phyloP scores from a whole-genome alignment of 1,140 invertebrate species.

The Habropoda laboriosa region DNA sequence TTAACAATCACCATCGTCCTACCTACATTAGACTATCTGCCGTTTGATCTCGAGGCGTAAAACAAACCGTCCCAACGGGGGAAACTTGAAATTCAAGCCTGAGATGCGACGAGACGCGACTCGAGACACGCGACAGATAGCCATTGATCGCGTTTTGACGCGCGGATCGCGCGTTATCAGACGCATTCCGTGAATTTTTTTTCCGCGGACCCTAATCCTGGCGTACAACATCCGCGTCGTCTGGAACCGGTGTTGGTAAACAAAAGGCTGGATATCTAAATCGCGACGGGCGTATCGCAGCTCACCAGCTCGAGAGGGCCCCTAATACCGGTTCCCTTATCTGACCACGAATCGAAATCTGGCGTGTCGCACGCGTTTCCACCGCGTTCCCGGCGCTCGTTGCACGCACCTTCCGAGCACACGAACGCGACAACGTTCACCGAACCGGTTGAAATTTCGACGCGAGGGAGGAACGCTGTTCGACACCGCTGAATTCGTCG shows the following conservation, averaged over 20 bases:
- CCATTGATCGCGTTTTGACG: not conserved
- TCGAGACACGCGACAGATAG: not conserved
- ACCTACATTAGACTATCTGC: not conserved
- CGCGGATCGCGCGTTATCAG: too few relatives aligned
- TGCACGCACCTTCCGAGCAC: constrained; percentile 33
- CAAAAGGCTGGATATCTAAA: constrained; percentile 64
- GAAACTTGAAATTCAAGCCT: too few relatives aligned
- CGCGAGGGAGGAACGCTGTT: constrained; percentile 20
- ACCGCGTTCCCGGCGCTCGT: constrained; percentile 39
- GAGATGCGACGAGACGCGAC: not conserved
- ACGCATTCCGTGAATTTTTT: constrained; percentile 15
- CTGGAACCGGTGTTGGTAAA: constrained; percentile 49
- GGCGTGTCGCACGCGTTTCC: constrained; percentile 74
- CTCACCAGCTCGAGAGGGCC: constrained; percentile 30
- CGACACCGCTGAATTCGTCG: too few relatives aligned
- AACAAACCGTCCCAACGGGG: too few relatives aligned
- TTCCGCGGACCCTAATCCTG: constrained; percentile 4
- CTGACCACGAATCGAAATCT: constrained; percentile 73
- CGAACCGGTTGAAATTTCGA: constrained; percentile 50
- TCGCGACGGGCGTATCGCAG: constrained; percentile 40
- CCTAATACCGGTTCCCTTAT: constrained; percentile 74
- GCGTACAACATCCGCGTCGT: not conserved
- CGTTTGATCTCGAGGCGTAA: not conserved
- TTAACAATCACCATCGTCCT: too few relatives aligned
- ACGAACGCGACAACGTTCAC: constrained; percentile 39